Base-by-base conservation (phyloP, 2,113 vertebrate species). In the Brachyhypopomus gauderio region DNA sequence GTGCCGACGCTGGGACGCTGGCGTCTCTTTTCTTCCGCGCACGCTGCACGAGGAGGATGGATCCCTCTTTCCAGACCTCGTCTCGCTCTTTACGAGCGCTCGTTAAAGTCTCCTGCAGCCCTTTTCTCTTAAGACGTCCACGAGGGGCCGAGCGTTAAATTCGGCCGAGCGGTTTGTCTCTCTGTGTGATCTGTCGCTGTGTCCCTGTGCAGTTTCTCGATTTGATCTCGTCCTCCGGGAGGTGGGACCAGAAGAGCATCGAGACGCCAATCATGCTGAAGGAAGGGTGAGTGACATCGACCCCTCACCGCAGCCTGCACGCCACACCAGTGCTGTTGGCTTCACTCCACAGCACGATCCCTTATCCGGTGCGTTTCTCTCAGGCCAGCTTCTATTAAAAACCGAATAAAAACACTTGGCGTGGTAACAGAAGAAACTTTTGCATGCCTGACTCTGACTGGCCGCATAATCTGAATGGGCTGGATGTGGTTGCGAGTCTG, bases 251-350 rank as follows among this genome's bases (percentile, higher is more conserved):
- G 90, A 99, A 95, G 86, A 97, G 96, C 77, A 95, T 98, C 80
- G 97, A 99, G 86, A 97, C 97, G 0, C 96, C 97, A 12, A 98
- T 99, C 91, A 92, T 99, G 91, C 95, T 99, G 71, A 99, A 99
- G 89, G 98, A 99, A 88, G 98, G 98, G 98, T 99, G 92, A 85
- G 83, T n/a, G n/a, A 27, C 27, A 23, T 17, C 30, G 3, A 0
- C 8, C 16, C 20, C 11, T 2, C 2, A 19, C 25, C 19, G 34
- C 83, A 4, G 81, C 20, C 34, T 25, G 70, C 73, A 84, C 72
- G 74, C 83, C 80, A 25, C 22, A 7, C 8, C 86, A 17, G 27
- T 38, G 41, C 56, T 38, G 0, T 5, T 59, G 5, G 7, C 19
- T 30, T 30, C 30, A 30, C 30, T 3, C 30, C 1, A 30, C 30